Evolutionary conservation across 2,797 vertebrate genomes (phyloP), one percentile per base, ranked within the genome.

Genomic region (Schizopygopsis malacanthus): DNA sequence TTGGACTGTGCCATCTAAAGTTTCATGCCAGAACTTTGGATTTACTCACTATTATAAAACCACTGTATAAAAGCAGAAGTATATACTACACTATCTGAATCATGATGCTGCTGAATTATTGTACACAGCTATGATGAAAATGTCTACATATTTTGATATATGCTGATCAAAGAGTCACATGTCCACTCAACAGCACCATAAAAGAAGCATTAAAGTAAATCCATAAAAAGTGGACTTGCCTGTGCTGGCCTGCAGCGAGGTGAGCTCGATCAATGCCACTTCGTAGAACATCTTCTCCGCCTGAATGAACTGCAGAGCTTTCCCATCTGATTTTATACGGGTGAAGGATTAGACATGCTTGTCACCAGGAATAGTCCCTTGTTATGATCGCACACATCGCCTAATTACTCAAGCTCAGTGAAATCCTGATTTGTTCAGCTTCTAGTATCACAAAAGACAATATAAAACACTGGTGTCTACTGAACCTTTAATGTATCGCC

Each of bases 261-360:
- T 92, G 91, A 96, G 95, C 89, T 95, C 92, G 84, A 95, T 94
- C 92, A 94, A 85, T 82, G 94, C 93, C 93, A 95, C 95, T 87
- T 96, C 95, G 39, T 96, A 96, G 93, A 96, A 96, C 95, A 95
- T 96, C 91, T 96, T 96, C 87, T 96, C 94, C 56, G 94, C 93
- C 78, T 93, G 94, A 91, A 92, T 95, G 94, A 97, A 95, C 93
- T 90, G 87, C 28, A 94, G 93, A 11, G 91, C 94, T 91, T 96
- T 96, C 87, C 92, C 94, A 92, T 95, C 95, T 97, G 95, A 65
- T 95, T 95, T 86, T 94, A 92, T 93, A 90, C 89, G 87, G 89
- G 93, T 94, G 90, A 95, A 95, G 95, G 93, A 93, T 95, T 92
- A 93, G 92, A 89, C 88, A 73, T 87, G 77, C 87, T 92, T 92